A percentile compares a stretch with the other conserved stretches of the same genome.
phyloP scores from a whole-genome alignment of 2,797 vertebrate species.

The Melanogrammus aeglefinus region DNA sequence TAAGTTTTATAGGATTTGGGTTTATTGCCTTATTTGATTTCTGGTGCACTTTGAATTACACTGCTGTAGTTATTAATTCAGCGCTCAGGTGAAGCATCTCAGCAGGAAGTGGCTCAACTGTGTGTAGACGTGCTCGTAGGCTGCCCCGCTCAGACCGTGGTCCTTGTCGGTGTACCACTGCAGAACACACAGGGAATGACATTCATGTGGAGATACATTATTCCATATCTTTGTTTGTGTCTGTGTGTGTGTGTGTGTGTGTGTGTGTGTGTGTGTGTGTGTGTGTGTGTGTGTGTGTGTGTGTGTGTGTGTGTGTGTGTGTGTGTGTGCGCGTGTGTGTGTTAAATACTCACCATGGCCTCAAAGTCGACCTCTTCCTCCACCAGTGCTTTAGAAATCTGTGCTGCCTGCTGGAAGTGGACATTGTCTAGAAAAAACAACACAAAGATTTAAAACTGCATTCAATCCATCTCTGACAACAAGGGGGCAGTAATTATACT shows the following conservation, averaged over 20 bases:
- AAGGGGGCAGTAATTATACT: neutral
- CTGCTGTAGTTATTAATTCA: neutral
- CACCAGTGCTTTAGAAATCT: slow-evolving; percentile 94
- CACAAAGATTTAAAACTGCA: slow-evolving; percentile 1
- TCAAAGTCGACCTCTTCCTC: slow-evolving; percentile 92
- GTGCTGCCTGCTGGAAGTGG: slow-evolving; percentile 96
- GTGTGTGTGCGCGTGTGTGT: neutral
- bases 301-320: neutral
- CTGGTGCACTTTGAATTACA: neutral
- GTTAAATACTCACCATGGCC: slow-evolving; percentile 82
- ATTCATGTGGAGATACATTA: neutral
- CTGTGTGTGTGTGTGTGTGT: neutral
- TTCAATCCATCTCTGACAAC: neutral
- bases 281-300: neutral
- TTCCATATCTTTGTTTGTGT: neutral
- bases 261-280: neutral
- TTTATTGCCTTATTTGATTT: neutral
- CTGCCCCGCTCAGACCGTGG: slow-evolving; percentile 80
- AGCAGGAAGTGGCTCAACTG: slow-evolving; percentile 92
- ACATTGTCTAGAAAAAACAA: slow-evolving; percentile 84
- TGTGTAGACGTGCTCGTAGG: slow-evolving; percentile 87
- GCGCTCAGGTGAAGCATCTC: slow-evolving; percentile 78
- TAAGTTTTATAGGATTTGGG: neutral
- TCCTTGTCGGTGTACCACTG: slow-evolving; percentile 98
- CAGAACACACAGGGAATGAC: slow-evolving; percentile 28